Evolutionary conservation across 2,797 vertebrate species (phyloP), one percentile per base, ranked within the genome.

Genomic region (Tamandua tetradactyla): DNA sequence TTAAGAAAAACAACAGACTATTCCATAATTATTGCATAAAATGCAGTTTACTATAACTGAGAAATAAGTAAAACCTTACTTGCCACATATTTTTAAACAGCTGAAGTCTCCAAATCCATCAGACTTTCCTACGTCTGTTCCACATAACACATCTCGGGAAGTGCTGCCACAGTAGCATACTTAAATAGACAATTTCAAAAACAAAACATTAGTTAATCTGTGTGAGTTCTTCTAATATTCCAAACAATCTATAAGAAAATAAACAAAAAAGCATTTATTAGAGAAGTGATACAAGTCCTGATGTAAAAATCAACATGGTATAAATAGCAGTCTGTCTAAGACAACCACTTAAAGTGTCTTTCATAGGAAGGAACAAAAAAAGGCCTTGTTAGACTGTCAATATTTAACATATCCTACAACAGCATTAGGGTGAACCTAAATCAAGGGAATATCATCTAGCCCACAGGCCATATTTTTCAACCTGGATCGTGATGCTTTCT

Each of bases 111-210:
- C 99, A 9, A 97, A 98, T 96, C 99, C 99, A 12, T 99, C 98
- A 95, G 98, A 99, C 62, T 98, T 98, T 18, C 99, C 98, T 95
- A 98, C 97, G 87, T 99, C 99, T 47, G 99, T 99, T 88, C 99
- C 99, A 97, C 99, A 99, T 22, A 98, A 97, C 47, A 98, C 99
- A 86, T 99, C 98, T 83, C 99, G 98, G 72, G 98, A 98, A 52
- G 95, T 98, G 75, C 97, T 98, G 68, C 99, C 99, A 96, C 99
- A 99, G 97, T 99, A 99, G 97, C 99, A 99, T 75, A 98, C 99
- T 99, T 94, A 94, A 90, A 94, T 44, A 95, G 94, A 96, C 18
- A 44, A 94, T 89, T 93, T 93, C 23, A 96, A 95, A 96, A 74
- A 82, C 62, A 94, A 93, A 79, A 95, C 44, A 76, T 97, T 59